Evolutionary conservation across 2,797 vertebrate species (phyloP).

Genomic region (Crax fasciolata): DNA sequence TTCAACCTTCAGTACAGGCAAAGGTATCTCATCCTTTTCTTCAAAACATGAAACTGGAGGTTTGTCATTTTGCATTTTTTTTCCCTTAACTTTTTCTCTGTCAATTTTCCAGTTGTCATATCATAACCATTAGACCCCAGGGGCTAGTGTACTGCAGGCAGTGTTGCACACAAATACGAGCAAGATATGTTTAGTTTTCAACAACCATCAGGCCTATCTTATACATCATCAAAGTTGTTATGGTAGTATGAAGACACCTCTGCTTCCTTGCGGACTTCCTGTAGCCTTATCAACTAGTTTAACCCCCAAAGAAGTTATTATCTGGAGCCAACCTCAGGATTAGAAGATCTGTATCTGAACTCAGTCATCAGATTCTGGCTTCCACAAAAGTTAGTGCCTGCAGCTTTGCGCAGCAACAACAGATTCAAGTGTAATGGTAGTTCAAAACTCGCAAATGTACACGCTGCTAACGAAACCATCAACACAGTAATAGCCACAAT

Average conservation of each 20-base stretch:
- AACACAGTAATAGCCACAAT: not conserved
- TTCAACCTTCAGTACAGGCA: not conserved
- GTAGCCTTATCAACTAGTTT: not conserved
- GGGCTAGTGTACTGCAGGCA: not conserved
- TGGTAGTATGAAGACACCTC: not conserved
- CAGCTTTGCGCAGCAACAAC: not conserved
- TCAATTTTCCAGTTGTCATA: not conserved
- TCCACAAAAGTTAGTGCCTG: not conserved
- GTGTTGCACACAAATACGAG: accelerated
- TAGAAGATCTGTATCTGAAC: not conserved
- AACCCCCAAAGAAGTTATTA: not conserved
- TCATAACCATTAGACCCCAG: not conserved
- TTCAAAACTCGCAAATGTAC: not conserved
- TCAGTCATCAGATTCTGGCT: not conserved
- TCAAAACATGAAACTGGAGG: not conserved
- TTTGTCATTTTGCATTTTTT: not conserved
- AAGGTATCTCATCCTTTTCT: constrained; percentile 12
- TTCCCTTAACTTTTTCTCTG: not conserved
- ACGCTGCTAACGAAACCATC: not conserved
- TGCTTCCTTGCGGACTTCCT: not conserved
- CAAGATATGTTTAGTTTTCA: not conserved
- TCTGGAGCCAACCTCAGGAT: not conserved
- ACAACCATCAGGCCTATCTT: not conserved
- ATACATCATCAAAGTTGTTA: not conserved
- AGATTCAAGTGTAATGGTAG: not conserved